Percentiles rank a stretch among this genome's conserved stretches.
Evolutionary conservation across 2,888 invertebrate genomes (phyloP).

Genomic region (Lycophotia porphyrea): DNA sequence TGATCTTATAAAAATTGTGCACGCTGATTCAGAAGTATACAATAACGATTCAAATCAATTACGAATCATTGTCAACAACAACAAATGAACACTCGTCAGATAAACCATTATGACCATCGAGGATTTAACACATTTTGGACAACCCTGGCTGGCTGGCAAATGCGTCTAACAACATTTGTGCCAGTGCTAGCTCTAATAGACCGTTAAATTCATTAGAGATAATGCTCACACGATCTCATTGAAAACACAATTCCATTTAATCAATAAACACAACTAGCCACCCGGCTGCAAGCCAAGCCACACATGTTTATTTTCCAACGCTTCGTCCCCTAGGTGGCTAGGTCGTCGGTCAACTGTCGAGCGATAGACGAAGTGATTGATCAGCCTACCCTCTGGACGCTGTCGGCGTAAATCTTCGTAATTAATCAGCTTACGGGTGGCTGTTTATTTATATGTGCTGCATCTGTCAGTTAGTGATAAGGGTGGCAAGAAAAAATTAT

Average conservation of each 20-base stretch:
- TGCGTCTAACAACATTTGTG: background rate
- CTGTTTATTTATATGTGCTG: slow-evolving; percentile 45
- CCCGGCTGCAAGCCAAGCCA: slow-evolving; percentile 38
- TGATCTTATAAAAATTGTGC: background rate
- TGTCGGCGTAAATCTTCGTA: slow-evolving; percentile 60
- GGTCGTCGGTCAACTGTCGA: slow-evolving; percentile 63
- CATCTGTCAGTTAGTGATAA: slow-evolving; percentile 25
- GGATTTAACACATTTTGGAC: background rate
- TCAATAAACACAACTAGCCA: slow-evolving; percentile 24
- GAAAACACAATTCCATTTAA: slow-evolving; percentile 36
- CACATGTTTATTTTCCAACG: slow-evolving; percentile 56
- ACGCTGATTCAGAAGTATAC: background rate
- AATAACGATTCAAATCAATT: background rate
- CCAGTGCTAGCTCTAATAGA: slow-evolving; percentile 2
- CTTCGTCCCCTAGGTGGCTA: slow-evolving; percentile 53
- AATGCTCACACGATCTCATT: slow-evolving; percentile 25
- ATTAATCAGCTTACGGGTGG: slow-evolving; percentile 61
- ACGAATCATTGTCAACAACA: background rate
- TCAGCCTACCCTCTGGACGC: slow-evolving; percentile 56
- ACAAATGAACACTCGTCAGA: background rate
- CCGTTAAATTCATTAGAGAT: slow-evolving; percentile 17
- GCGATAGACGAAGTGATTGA: slow-evolving; percentile 73
- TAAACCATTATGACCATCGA: background rate
- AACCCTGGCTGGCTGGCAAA: background rate
- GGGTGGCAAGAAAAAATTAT: slow-evolving; percentile 28